These are phyloP conservation scores for Setipinna tenuifilis DNA, from an alignment of 2,797 vertebrate species.

Conservation along the genomic window DNA sequence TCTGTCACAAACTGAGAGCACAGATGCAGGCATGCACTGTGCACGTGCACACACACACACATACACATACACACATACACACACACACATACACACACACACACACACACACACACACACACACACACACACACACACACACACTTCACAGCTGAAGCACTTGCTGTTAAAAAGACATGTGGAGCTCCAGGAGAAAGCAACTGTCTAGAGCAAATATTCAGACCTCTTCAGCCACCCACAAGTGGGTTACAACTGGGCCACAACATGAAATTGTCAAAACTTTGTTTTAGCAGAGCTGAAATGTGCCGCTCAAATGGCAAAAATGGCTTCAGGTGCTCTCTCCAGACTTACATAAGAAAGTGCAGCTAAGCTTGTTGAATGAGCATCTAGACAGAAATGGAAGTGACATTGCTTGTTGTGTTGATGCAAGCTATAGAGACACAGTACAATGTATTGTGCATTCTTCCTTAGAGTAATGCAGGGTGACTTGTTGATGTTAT, in stretches of 20 bases:
- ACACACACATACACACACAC: constrained; percentile 12
- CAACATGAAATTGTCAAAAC: neutral
- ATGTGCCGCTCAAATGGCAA: constrained; percentile 7
- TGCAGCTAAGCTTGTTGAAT: neutral
- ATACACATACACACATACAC: neutral
- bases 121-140: neutral
- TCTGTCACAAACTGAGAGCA: neutral
- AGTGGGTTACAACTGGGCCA: neutral
- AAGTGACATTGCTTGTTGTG: neutral
- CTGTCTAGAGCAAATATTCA: neutral
- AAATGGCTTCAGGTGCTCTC: constrained; percentile 30
- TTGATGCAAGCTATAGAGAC: neutral
- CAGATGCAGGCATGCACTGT: no score
- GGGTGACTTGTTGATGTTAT: neutral
- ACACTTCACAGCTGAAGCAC: neutral
- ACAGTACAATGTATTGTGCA: neutral
- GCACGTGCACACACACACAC: neutral
- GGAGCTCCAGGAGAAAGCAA: neutral
- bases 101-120: no score
- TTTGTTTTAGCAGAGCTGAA: neutral
- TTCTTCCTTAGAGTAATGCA: neutral
- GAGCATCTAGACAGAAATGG: neutral
- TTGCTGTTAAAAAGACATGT: neutral
- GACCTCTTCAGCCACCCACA: neutral
- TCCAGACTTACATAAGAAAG: neutral